phyloP scores from a whole-genome alignment of 1,140 invertebrate genomes.

The Cyclargus thomasi region DNA sequence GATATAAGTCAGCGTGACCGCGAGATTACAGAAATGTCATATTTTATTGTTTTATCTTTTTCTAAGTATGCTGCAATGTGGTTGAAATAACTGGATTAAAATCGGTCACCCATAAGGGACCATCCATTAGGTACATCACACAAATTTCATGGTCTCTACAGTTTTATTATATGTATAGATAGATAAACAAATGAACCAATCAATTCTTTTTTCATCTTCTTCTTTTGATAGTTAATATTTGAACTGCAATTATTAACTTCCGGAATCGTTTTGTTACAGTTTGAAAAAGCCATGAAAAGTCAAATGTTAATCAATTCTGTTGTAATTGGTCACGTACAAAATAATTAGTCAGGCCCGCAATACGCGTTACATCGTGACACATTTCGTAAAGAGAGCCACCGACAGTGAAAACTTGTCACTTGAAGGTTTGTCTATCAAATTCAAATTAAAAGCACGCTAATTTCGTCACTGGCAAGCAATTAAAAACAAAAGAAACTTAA shows the following conservation, averaged over 20 bases:
- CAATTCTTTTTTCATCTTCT: too few species aligned
- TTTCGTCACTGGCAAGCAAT: too few species aligned
- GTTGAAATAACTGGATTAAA: neutral
- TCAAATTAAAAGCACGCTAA: neutral
- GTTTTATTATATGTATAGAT: too few species aligned
- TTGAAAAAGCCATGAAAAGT: neutral
- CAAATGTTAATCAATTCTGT: neutral
- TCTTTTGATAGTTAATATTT: too few species aligned
- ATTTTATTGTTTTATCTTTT: too few species aligned
- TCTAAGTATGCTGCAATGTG: neutral
- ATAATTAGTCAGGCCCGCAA: neutral
- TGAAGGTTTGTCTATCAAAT: neutral
- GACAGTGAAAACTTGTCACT: neutral
- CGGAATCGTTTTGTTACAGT: neutral
- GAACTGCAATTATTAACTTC: too few species aligned
- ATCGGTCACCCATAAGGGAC: neutral
- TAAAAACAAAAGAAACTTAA: too few species aligned
- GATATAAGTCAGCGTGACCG: too few species aligned
- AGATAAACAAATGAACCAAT: too few species aligned
- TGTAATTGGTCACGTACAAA: slow-evolving; percentile 1
- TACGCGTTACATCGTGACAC: neutral
- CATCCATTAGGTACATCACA: neutral
- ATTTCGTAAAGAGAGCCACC: neutral
- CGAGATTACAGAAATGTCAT: too few species aligned
- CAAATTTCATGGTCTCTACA: too few species aligned